Evolutionary conservation across 2,113 vertebrate genomes (phyloP), one percentile per base, ranked within the genome.

Genomic region (Tor tambroides): DNA sequence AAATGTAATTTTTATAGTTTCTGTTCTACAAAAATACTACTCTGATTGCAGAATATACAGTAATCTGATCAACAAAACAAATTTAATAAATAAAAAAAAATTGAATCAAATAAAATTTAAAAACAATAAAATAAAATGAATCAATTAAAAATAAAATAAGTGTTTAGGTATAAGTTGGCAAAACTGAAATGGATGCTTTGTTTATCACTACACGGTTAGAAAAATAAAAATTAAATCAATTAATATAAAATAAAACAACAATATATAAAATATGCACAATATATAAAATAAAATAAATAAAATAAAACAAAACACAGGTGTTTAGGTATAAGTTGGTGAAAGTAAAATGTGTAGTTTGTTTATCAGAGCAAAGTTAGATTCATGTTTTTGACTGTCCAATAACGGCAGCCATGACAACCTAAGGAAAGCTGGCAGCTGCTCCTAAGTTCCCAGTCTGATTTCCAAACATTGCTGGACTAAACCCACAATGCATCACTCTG

Each of bases 401-500:
- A 2, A 69, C 23, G 21, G 56, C 21, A n/a, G 41, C 54, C 61
- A 78, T 85, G 26, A 51, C 43, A 21, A 65, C 32, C 26, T 76
- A 65, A 43, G 72, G 69, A 67, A 82, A 76, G 12, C 23, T 87
- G 86, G 86, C 86, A 87, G 80, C 80, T 54, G 72, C 35, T 67
- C 38, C 6, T 28, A 61, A 80, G n/a, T 83, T 81, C 77, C 77
- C 46, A 71, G 49, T 84, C 69, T 54, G 83, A n/a, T 69, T 74
- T 81, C 65, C 65, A 81, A 74, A 74, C 51, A 76, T 75, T 35
- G 19, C 30, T 38, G 21, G 15, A 63, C 30, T 74, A 86, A 76
- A 75, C 61, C 51, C 61, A 81, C 43, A 67, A 78, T 51, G 46
- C 28, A 76, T 69, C 69, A 72, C 76, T 67, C 63, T 26, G 63